Percentiles rank a stretch among this genome's conserved stretches.
Evolutionary conservation across 2,888 invertebrate genomes (phyloP).

Genomic region (Tillus elongatus): DNA sequence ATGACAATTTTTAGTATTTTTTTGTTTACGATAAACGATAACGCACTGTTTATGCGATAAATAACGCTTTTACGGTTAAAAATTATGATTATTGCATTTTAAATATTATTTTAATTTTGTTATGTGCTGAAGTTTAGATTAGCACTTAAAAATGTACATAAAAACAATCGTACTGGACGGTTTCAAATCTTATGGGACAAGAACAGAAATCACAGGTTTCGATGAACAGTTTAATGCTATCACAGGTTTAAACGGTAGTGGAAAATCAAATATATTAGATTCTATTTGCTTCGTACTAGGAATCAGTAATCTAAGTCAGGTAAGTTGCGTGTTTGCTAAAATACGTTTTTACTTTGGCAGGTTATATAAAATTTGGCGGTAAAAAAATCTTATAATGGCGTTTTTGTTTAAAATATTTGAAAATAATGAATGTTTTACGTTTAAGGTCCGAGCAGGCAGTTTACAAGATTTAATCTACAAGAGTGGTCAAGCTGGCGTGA

Average conservation of each 20-base stretch:
- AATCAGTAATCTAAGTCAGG: slow-evolving; percentile 83
- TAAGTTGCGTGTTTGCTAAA: no score
- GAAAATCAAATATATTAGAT: slow-evolving; percentile 96
- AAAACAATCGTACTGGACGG: slow-evolving; percentile 91
- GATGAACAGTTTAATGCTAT: slow-evolving; percentile 96
- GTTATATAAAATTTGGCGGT: neutral
- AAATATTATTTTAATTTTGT: no score
- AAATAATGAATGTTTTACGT: slow-evolving; percentile 16
- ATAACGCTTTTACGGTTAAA: no score
- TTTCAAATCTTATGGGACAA: slow-evolving; percentile 94
- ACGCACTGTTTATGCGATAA: neutral
- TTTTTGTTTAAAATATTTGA: neutral
- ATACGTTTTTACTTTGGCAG: no score
- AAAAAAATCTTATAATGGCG: neutral
- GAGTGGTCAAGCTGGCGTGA: slow-evolving; percentile 92
- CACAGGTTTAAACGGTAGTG: slow-evolving; percentile 94
- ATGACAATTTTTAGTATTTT: no score
- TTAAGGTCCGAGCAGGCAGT: slow-evolving; percentile 78
- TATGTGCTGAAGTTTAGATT: no score
- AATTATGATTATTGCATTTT: no score
- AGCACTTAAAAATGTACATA: slow-evolving; percentile 68
- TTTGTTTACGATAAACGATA: no score
- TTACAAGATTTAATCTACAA: slow-evolving; percentile 96
- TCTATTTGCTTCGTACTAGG: slow-evolving; percentile 96
- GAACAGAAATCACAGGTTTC: slow-evolving; percentile 86